Evolutionary conservation across 2,797 vertebrate genomes (phyloP), one percentile per base, ranked within the genome.

Genomic region (Pangasius sanitwongsei): DNA sequence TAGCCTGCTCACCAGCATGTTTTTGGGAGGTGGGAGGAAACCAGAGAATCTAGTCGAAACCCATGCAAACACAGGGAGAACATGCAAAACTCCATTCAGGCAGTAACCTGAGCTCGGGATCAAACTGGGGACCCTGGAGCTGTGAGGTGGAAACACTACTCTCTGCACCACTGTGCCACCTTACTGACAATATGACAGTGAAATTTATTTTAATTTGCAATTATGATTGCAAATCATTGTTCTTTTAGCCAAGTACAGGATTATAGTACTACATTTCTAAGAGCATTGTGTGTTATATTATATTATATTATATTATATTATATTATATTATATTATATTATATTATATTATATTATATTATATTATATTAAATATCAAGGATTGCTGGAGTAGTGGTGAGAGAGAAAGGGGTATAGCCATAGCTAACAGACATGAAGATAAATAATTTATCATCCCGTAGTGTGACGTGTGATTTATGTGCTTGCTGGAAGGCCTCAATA

Each of bases 391-490:
- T 67, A 4, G 44, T 50, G 18, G n/a, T 80, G 16, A 86, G 18
- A 37, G n/a, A 67, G 63, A 75, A 18, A 88, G 28, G n/a, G 16
- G 75, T 85, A 85, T 31, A 88, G n/a, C 44, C 59, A 75, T 83
- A 67, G 16, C 74, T 85, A 85, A 85, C 81, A 85, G 85, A 86
- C 67, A 89, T 78, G 34, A 90, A 74, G 55, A 81, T 37, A 67
- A 81, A 72, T 84, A 65, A 89, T 87, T 53, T 50, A 85, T 90
- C 75, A 83, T 61, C 74, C 75, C 5, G 67, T 34, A 44, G 83
- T 23, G 77, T 63, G 69, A 78, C 4, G 44, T 55, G 25, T 86
- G 78, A 91, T 89, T 89, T 88, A 91, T 90, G 78, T 50, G 74
- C 69, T 48, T 83, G 44, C 20, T 72, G 25, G 57, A 87, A 86